Evolutionary conservation across 2,113 vertebrate genomes (phyloP), one percentile per base, ranked within the genome.

Genomic region (Phylloscopus whistleri): DNA sequence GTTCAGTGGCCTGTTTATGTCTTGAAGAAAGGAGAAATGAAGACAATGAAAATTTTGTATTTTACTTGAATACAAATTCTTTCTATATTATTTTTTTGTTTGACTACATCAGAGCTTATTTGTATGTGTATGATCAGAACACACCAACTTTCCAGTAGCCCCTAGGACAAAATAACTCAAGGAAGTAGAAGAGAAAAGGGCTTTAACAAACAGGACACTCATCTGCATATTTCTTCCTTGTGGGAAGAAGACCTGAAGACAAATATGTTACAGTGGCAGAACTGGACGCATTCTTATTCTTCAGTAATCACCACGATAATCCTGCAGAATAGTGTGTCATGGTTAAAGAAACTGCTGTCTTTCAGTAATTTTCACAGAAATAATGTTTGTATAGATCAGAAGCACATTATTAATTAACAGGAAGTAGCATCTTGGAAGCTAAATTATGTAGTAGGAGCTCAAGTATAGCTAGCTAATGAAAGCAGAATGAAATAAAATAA

Each of bases 151-250:
- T 75, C 16, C 26, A 35, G 39, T 72, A 78, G 55, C 39, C 79
- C 48, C 4, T 59, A 74, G 89, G 91, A 62, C 33, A 79, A 60
- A 87, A 64, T 87, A 95, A 82, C 44, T 81, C 87, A 82, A 1
- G 16, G 77, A 82, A 84, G 76, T 87, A 93, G 91, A 88, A 94
- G 49, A 83, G 44, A 53, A 87, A 73, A 89, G 10, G 44, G 9
- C n/a, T 82, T 44, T 75, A 92, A 78, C 16, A 60, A 94, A 82
- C 41, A 82, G 66, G 80, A 52, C 3, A 9, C 22, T 92, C 16
- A 90, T 95, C 56, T 95, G 66, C 95, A 95, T 95, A 78, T 94
- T 92, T 91, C 31, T 79, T 5, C 84, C 91, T 94, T 2, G 2
- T 66, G 66, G 93, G 77, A 60, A 91, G 80, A 93, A 60, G 81